phyloP scores from a whole-genome alignment of 1,140 invertebrate species.

The Calephelis nemesis region DNA sequence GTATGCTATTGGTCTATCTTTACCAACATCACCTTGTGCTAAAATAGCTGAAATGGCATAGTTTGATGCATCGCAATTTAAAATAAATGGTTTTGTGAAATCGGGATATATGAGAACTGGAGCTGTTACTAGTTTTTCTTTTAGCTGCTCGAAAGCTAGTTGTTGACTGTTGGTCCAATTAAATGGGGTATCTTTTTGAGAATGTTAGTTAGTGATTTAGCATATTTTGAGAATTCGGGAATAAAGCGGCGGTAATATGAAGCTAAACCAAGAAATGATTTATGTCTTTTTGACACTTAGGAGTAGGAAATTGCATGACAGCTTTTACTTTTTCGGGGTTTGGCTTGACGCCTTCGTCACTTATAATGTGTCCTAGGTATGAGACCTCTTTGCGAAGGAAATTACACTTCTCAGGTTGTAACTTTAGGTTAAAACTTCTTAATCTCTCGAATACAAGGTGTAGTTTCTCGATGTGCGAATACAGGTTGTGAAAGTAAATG shows the following conservation, averaged over 20 bases:
- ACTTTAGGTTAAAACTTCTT: too few species aligned
- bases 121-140: not conserved
- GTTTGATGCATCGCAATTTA: not conserved
- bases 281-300: not conserved
- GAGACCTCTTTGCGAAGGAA: too few species aligned
- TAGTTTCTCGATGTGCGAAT: too few species aligned
- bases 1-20: not conserved
- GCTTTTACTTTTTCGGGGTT: too few species aligned
- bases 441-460: too few species aligned
- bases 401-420: too few species aligned
- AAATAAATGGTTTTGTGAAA: not conserved
- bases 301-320: too few species aligned
- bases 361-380: too few species aligned
- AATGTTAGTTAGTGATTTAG: not conserved
- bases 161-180: not conserved
- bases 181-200: not conserved
- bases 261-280: conserved; percentile 3
- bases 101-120: not conserved
- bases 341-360: too few species aligned
- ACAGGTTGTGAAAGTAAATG: too few species aligned
- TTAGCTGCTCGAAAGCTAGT: not conserved
- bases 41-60: not conserved
- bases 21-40: not conserved
- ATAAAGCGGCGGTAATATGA: conserved; percentile 2
- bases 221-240: not conserved